Base-by-base conservation (phyloP, 2,113 vertebrate genomes). In the Pluvialis apricaria region DNA sequence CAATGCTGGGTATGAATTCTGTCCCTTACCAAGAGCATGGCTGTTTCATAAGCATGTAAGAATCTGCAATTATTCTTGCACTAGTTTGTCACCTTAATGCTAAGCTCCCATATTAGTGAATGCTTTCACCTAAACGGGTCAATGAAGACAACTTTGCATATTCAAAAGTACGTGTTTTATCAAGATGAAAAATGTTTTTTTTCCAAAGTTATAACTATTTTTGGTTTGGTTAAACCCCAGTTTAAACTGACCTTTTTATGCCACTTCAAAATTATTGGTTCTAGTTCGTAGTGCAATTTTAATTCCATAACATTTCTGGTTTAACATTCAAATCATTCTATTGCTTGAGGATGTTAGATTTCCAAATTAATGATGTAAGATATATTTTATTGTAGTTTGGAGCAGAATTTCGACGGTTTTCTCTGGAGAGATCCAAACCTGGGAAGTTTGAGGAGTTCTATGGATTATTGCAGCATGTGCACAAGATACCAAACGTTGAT, bases 361-460 rank as follows among this genome's bases (percentile, higher is more conserved):
- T 95, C 42, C 40, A 3, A 36, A 16, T 61, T 54, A 81, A 66
- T 95, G 64, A 94, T 42, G 16, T 82, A 42, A 78, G 51, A 17
- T 84, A 2, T 96, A 5, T 86, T 97, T 92, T 84, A 21, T 97
- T 94, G 34, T 96, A 99, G 99, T 99, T 99, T 94, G 99, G 99
- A 96, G 99, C 99, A 51, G 99, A 99, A 97, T 99, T 99, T 94
- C 99, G 99, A 51, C 98, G 99, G 4, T 99, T 99, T 98, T 99
- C 99, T 36, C 97, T 99, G 98, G 99, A 99, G 96, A 98, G 99
- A 52, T 99, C 99, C 17, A 99, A 99, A 75, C 99, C 99, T 32
- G 99, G 99, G 2, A 99, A 98, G 76, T 99, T 99, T 68, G 99
- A 99, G 87, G 99, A 99, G 97, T 99, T 99, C 97, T 99, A 99